These are phyloP conservation scores for Anser brachyrhynchus DNA, from an alignment of 2,113 vertebrate species.

Conservation along the genomic window DNA sequence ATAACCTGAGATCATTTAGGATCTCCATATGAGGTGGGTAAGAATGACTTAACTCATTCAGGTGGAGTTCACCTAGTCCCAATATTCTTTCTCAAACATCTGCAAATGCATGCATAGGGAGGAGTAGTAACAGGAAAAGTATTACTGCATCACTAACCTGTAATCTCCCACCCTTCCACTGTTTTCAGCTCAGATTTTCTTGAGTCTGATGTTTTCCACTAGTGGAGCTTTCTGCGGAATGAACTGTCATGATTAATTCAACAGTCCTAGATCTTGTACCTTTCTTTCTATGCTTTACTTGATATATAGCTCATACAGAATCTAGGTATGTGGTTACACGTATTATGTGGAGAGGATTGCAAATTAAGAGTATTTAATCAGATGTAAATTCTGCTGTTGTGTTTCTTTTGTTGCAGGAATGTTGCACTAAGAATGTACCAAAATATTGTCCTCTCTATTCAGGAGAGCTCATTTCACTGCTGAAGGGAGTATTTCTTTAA, in stretches of 20 bases:
- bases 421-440: background rate
- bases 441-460: background rate
- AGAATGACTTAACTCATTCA: background rate
- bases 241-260: background rate
- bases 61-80: background rate
- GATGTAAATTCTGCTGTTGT: background rate
- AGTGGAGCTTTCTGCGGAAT: background rate
- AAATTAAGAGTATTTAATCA: background rate
- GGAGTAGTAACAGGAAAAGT: background rate
- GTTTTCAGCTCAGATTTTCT: background rate
- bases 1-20: background rate
- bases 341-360: background rate
- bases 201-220: background rate
- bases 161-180: background rate
- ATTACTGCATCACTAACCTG: rapidly evolving
- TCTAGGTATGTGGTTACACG: background rate
- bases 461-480: background rate
- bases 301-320: background rate
- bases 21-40: background rate
- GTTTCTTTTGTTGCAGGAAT: background rate
- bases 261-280: background rate
- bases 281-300: background rate
- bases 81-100: background rate
- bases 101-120: background rate
- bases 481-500: background rate